phyloP scores from a whole-genome alignment of 1,140 invertebrate genomes.

The Pentalonia nigronervosa region DNA sequence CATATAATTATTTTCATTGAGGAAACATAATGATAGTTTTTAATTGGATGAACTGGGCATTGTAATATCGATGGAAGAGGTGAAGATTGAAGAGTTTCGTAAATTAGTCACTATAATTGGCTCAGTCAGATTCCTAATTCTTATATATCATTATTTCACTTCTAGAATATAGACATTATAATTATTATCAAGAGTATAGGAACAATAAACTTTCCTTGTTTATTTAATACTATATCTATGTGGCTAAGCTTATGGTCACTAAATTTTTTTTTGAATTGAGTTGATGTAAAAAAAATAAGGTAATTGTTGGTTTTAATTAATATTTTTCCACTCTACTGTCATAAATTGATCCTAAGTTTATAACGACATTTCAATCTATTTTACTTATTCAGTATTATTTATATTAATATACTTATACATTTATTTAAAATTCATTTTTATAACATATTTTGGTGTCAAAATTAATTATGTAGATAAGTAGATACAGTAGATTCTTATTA shows the following conservation, averaged over 20 bases:
- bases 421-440: background rate
- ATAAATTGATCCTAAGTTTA: too few species aligned
- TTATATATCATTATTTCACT: background rate
- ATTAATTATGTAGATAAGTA: background rate
- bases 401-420: too few species aligned
- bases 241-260: background rate
- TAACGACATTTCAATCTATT: too few species aligned
- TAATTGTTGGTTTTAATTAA: too few species aligned
- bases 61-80: background rate
- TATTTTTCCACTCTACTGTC: too few species aligned
- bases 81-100: background rate
- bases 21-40: constrained; percentile 34
- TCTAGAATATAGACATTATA: background rate
- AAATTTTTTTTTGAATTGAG: background rate
- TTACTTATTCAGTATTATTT: background rate
- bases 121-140: background rate
- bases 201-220: background rate
- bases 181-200: background rate
- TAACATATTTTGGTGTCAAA: background rate
- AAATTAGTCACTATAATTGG: constrained; percentile 10
- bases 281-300: too few species aligned
- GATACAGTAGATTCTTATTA: background rate
- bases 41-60: background rate
- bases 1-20: constrained; percentile 22
- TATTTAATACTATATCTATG: background rate